These are phyloP conservation scores for Heliconius congener DNA, from an alignment of 1,140 invertebrate species.

Conservation along the genomic window DNA sequence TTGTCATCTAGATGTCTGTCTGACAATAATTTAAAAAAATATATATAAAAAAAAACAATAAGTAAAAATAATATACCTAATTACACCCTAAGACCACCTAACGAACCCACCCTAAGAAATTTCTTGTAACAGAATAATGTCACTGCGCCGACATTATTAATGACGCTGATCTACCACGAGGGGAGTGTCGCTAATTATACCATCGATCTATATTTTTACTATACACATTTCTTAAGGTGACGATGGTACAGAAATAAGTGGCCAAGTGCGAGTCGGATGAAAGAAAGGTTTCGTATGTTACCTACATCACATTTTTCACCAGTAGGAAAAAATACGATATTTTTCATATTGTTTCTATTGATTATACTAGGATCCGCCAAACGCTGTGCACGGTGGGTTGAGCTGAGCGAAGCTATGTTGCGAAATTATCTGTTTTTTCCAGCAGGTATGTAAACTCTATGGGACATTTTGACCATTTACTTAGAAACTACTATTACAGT, in stretches of 20 bases:
- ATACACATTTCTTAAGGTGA: not conserved
- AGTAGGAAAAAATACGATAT: no score
- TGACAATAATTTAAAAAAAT: not conserved
- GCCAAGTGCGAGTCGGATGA: not conserved
- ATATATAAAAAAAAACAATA: not conserved
- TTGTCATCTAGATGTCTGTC: no score
- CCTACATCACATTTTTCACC: no score
- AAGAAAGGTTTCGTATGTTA: no score
- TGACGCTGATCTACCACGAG: not conserved
- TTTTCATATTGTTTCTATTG: no score
- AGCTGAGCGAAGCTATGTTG: no score
- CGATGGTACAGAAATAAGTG: not conserved
- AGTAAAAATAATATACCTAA: not conserved
- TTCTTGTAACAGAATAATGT: not conserved
- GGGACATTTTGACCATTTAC: no score
- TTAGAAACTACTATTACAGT: no score
- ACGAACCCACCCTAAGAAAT: not conserved
- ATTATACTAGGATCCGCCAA: no score
- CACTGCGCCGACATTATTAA: conserved; percentile 12
- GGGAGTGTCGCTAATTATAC: conserved; percentile 5
- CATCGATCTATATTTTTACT: not conserved
- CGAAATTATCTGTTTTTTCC: no score
- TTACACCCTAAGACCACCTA: not conserved
- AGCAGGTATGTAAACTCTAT: no score
- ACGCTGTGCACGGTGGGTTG: no score